Percentiles rank a stretch among this genome's conserved stretches.
These are phyloP conservation scores for Enteromius radiatus DNA, from an alignment of 2,797 vertebrate genomes.

Conservation along the genomic window DNA sequence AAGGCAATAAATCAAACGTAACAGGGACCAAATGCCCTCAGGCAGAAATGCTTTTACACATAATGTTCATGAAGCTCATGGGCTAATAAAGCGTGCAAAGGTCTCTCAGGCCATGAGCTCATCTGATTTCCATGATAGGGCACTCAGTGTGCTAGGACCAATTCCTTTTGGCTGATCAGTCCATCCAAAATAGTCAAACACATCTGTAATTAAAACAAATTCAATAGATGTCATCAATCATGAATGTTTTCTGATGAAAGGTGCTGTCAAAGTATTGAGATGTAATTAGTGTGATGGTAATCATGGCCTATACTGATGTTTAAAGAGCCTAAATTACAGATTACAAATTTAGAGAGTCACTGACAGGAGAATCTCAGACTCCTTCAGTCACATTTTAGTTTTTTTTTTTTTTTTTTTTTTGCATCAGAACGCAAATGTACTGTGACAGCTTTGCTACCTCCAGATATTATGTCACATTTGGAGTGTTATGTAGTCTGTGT, in stretches of 20 bases:
- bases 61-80: constrained; percentile 38
- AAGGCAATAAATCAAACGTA: constrained; percentile 43
- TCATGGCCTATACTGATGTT: constrained; percentile 20
- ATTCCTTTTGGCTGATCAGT: constrained; percentile 4
- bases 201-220: constrained; percentile 23
- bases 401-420: constrained; percentile 27
- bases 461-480: constrained; percentile 51
- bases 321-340: constrained; percentile 45
- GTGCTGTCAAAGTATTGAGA: not conserved
- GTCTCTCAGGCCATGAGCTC: constrained; percentile 38
- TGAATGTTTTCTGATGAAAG: constrained; percentile 9
- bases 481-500: constrained; percentile 40
- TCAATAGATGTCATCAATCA: constrained; percentile 4
- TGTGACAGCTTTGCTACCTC: constrained; percentile 54
- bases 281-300: constrained; percentile 1
- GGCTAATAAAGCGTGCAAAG: constrained; percentile 42
- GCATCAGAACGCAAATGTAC: constrained; percentile 48
- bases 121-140: constrained; percentile 51
- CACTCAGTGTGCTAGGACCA: constrained; percentile 10
- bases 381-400: constrained; percentile 45
- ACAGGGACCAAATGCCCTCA: constrained; percentile 2
- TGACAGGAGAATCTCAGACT: constrained; percentile 56
- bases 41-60: constrained; percentile 33
- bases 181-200: constrained; percentile 11
- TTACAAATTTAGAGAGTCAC: constrained; percentile 37